Conservation (phyloP, 2,888 invertebrate genomes). For the Bombylius major region DNA sequence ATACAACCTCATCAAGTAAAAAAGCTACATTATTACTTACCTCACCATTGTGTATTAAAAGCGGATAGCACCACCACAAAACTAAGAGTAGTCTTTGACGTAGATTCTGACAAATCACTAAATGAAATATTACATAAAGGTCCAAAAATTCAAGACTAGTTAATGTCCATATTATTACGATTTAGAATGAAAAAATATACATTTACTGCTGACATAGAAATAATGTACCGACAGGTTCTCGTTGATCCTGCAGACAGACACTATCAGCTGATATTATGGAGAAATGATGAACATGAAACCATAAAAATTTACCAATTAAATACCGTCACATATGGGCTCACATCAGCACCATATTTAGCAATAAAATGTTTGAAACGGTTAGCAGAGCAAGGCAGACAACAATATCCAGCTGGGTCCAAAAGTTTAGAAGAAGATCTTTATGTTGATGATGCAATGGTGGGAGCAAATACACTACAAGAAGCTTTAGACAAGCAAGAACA, state of each 20-base stretch:
- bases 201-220: slow-evolving; percentile 18
- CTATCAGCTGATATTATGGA: slow-evolving; percentile 1
- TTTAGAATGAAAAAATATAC: slow-evolving; percentile 5
- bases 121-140: slow-evolving; percentile 2
- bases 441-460: too few relatives aligned
- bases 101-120: neutral
- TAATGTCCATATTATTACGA: neutral
- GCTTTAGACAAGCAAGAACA: too few relatives aligned
- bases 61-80: too few relatives aligned
- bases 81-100: too few relatives aligned
- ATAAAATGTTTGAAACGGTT: too few relatives aligned
- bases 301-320: slow-evolving; percentile 5
- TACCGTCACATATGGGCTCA: slow-evolving; percentile 7
- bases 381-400: too few relatives aligned
- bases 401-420: too few relatives aligned
- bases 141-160: slow-evolving; percentile 2
- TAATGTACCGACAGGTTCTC: slow-evolving; percentile 20
- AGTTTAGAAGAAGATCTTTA: too few relatives aligned
- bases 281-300: neutral
- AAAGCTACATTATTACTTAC: too few relatives aligned
- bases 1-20: too few relatives aligned
- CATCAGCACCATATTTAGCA: slow-evolving; percentile 7
- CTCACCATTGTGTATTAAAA: too few relatives aligned
- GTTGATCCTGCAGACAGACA: slow-evolving; percentile 20
- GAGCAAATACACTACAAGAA: too few relatives aligned